phyloP scores from a whole-genome alignment of 2,797 vertebrate genomes.

The Nothura maculosa region DNA sequence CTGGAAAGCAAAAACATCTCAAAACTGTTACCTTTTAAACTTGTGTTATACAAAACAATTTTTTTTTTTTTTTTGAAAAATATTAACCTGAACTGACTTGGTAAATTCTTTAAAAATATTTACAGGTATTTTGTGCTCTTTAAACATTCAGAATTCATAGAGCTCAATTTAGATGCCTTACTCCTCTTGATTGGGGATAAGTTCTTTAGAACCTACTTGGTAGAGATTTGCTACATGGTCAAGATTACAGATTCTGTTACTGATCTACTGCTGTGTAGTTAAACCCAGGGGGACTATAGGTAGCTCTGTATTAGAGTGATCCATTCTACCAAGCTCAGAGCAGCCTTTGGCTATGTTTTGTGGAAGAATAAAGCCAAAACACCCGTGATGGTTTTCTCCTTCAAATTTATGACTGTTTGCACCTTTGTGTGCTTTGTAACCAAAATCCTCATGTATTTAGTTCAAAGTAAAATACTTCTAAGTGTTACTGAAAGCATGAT shows the following conservation, averaged over 20 bases:
- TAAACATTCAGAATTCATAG: not conserved
- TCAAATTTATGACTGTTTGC: not conserved
- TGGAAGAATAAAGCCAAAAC: not conserved
- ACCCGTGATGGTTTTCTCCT: not conserved
- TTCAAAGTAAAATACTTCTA: not conserved
- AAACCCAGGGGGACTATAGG: not conserved
- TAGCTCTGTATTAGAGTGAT: not conserved
- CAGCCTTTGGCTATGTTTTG: not conserved
- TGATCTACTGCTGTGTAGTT: not conserved
- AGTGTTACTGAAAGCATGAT: not conserved
- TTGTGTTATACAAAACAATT: not conserved
- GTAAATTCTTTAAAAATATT: not conserved
- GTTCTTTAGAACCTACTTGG: not conserved
- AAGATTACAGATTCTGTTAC: not conserved
- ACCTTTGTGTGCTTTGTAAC: not conserved
- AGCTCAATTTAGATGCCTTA: not conserved
- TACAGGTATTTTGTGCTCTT: not conserved
- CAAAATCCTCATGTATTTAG: not conserved
- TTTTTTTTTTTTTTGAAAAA: not conserved
- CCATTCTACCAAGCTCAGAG: not conserved
- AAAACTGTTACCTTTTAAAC: not conserved
- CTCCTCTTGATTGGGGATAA: not conserved
- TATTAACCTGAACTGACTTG: not conserved
- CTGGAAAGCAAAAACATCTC: not conserved
- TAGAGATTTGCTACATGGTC: fast-evolving